Evolutionary conservation across 2,888 invertebrate genomes (phyloP), one percentile per base, ranked within the genome.

Genomic region (Falcaria lacertinaria): DNA sequence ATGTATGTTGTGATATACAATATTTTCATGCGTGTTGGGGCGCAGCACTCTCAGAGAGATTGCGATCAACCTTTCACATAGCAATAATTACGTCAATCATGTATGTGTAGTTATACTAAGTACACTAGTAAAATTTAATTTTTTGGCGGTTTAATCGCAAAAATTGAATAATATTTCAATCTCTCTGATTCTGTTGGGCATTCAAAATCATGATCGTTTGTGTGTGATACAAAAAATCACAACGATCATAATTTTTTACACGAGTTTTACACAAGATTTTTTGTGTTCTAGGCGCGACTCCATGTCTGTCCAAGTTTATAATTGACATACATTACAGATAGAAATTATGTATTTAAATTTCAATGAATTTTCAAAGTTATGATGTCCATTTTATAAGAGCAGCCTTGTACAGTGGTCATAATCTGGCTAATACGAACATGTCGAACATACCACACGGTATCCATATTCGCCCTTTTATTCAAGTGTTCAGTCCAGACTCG

Each of bases 11-110:
- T 67, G 28, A 28, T 28, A 28, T 59, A 57, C 64, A 62, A 53
- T 63, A 50, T 57, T 50, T 57, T 57, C 59, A 59, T 64, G 54
- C 41, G 50, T 43, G 50, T 40, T 35, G 47, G 43, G n/a, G 45
- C 48, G 76, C 64, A 51, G 50, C 66, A 74, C 60, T 48, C 51
- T 63, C 67, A 75, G 47, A 64, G 73, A 79, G 80, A 81, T 80
- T 68, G 50, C 25, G 54, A 34, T 53, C 33, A 50, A 28, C 7
- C 28, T 28, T 1, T 46, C 43, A 36, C 17, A n/a, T 51, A 60
- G 57, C 55, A 63, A 64, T 59, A 60, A 59, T 53, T 48, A 44
- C 50, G 51, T 57, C 47, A 48, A 55, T 60, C 45, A 42, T 28
- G 28, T 28, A 28, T 28, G 28, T 28, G 17, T 14, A 16, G 13